Conservation (phyloP, 2,797 vertebrate species). For the Saxicola maurus region DNA sequence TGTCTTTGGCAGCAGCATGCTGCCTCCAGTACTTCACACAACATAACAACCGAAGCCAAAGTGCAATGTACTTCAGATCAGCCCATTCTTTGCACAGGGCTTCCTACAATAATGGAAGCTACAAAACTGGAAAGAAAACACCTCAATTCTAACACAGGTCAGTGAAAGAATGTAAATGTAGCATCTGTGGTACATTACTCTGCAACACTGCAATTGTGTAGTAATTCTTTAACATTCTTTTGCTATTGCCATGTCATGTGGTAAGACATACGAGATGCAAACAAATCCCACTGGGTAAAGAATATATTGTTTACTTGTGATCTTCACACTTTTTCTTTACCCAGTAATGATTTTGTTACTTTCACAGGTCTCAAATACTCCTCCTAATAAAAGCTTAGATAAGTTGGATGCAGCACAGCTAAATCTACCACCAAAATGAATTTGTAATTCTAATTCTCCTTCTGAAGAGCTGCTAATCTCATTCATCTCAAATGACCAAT, state of each 20-base stretch:
- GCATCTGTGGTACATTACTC: background rate
- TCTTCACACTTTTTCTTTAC: background rate
- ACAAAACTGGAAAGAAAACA: background rate
- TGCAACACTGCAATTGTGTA: background rate
- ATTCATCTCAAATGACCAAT: background rate
- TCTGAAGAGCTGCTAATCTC: background rate
- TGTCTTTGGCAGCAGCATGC: background rate
- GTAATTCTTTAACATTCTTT: background rate
- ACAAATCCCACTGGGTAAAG: background rate
- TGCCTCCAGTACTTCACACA: background rate
- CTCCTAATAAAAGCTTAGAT: background rate
- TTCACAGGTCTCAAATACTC: background rate
- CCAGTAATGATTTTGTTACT: background rate
- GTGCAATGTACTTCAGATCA: background rate
- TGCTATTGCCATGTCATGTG: background rate
- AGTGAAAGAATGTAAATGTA: background rate
- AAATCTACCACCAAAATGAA: background rate
- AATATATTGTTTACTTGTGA: background rate
- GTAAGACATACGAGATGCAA: background rate
- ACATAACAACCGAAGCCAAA: fast-evolving
- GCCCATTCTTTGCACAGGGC: background rate
- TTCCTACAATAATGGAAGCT: background rate
- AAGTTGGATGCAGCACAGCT: background rate
- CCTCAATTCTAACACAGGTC: background rate
- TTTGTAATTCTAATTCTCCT: background rate